Base-by-base conservation (phyloP, 2,797 vertebrate genomes). In the Eulemur rubriventer region DNA sequence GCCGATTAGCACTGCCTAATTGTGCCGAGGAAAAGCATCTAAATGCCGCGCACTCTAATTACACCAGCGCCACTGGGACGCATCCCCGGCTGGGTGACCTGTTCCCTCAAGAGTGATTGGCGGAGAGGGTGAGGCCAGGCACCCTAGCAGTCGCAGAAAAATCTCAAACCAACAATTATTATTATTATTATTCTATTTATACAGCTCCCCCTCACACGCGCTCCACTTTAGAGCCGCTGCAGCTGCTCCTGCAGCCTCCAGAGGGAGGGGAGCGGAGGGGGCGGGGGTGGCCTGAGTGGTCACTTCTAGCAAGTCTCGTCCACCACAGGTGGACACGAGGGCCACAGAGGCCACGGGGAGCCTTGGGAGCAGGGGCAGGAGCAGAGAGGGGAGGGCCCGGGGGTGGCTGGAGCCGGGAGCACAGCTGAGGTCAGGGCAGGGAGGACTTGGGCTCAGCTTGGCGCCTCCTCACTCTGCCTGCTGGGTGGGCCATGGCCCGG, bases 151-250 rank as follows among this genome's bases (percentile, higher is more conserved):
- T 65, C 57, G 76, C 81, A 92, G 94, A 92, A 87, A 63, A 57
- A 18, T 63, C 83, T 69, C 87, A 67, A 94, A 91, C 95, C 96
- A 91, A 87, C 94, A 95, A 70, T 67, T 97, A 97, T 98, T 98
- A 97, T 97, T 93, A 97, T 98, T 98, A 97, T 96, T 93, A 96
- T 93, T 86, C 98, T 98, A 98, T 98, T 98, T 98, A 98, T 98
- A 97, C 87, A 96, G 90, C 94, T 78, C 96, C 83, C 95, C 52
- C 93, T 93, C 69, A n/a, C 8, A 0, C 50, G 17, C 50, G 83
- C 90, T 98, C 98, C 95, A 95, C 96, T 98, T 97, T 94, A 92
- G 97, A 97, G 93, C 96, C 85, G 87, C 95, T 72, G 84, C 98
- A 98, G 98, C 97, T 98, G 95, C 72, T 97, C 94, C 94, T 41